phyloP scores from a whole-genome alignment of 2,113 vertebrate species.

The Sphyrna mokarran region DNA sequence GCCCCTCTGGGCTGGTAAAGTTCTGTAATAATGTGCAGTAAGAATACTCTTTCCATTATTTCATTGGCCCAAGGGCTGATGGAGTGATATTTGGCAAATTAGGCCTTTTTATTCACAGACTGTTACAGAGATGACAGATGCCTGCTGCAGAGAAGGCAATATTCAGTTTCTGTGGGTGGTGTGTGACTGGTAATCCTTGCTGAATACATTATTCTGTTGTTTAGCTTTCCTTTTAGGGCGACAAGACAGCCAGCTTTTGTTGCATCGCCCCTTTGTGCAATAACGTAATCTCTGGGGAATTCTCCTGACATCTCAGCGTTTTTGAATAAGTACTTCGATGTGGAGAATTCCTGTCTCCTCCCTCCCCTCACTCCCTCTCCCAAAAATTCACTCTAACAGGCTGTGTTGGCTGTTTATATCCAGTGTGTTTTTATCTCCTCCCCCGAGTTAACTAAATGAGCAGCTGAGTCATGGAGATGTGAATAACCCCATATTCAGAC shows the following conservation, averaged over 20 bases:
- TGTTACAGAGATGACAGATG: background rate
- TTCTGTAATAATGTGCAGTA: background rate
- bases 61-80: conserved; percentile 9
- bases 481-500: background rate
- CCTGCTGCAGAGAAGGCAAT: conserved; percentile 6
- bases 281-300: background rate
- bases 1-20: background rate
- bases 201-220: background rate
- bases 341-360: background rate
- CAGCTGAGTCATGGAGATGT: background rate
- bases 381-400: background rate
- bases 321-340: background rate
- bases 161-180: background rate
- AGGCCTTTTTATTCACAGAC: background rate
- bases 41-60: background rate
- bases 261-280: background rate
- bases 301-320: background rate
- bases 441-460: background rate
- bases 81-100: conserved; percentile 21
- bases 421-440: background rate
- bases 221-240: background rate
- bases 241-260: background rate
- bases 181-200: background rate
- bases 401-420: background rate
- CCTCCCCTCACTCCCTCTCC: background rate